Conservation (phyloP, 2,888 invertebrate species). For the Arrhopalites spinosus region DNA sequence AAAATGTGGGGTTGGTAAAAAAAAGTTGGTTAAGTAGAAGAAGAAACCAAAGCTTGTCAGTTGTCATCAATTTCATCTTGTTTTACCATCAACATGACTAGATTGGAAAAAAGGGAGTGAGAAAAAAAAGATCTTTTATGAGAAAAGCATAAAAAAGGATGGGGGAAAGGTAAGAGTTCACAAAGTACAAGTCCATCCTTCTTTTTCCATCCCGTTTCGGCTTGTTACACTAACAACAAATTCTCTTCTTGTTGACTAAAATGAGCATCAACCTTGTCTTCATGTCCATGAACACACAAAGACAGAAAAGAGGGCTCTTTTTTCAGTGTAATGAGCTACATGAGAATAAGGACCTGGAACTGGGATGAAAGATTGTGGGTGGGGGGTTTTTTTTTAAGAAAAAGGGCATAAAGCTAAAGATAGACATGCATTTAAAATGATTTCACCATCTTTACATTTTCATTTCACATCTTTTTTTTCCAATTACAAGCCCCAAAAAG, state of each 20-base stretch:
- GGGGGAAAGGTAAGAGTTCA: neutral
- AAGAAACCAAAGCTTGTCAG: too few relatives aligned
- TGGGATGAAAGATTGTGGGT: neutral
- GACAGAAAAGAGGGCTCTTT: neutral
- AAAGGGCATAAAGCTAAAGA: neutral
- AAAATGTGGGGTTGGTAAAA: too few relatives aligned
- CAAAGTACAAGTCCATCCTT: neutral
- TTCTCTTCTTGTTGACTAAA: too few relatives aligned
- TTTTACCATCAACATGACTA: too few relatives aligned
- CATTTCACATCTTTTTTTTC: neutral
- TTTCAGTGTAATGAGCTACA: neutral
- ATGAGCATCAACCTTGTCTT: too few relatives aligned
- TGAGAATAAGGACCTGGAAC: neutral
- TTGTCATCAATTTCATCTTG: too few relatives aligned
- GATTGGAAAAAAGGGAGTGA: neutral
- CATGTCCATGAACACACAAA: neutral
- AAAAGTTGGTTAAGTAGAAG: too few relatives aligned
- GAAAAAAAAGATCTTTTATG: neutral
- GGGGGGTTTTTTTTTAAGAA: neutral
- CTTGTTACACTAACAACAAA: too few relatives aligned
- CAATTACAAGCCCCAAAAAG: too few relatives aligned
- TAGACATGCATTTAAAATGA: slow-evolving; percentile 25
- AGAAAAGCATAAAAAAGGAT: neutral
- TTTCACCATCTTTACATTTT: slow-evolving; percentile 8
- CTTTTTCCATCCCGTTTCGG: too few relatives aligned